Evolutionary conservation across 2,113 vertebrate genomes (phyloP).

Genomic region (Bettongia penicillata): DNA sequence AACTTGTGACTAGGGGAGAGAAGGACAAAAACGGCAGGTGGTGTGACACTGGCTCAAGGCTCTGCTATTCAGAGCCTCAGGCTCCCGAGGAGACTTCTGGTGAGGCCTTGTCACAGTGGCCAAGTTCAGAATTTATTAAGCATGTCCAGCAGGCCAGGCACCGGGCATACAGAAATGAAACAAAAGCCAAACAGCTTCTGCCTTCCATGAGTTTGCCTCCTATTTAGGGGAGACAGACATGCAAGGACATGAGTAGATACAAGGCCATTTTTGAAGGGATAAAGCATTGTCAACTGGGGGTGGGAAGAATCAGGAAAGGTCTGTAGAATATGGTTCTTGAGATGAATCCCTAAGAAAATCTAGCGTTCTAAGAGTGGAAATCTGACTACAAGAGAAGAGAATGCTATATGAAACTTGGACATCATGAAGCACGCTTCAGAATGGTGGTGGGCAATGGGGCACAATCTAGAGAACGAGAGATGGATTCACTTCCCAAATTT

Average conservation of each 20-base stretch:
- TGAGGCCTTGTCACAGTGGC: neutral
- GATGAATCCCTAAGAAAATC: neutral
- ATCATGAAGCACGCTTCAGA: neutral
- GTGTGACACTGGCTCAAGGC: neutral
- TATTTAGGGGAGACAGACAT: neutral
- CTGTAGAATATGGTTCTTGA: neutral
- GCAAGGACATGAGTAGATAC: neutral
- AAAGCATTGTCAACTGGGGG: neutral
- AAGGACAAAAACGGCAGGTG: neutral
- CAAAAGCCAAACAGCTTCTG: neutral
- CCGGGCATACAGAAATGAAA: neutral
- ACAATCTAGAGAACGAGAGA: neutral
- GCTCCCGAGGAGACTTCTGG: neutral
- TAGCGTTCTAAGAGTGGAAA: neutral
- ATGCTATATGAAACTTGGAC: neutral
- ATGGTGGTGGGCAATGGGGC: neutral
- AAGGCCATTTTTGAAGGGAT: neutral
- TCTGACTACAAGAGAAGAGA: neutral
- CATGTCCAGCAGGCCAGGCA: neutral
- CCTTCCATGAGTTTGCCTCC: neutral
- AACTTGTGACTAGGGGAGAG: conserved; percentile 92
- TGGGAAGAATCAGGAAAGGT: neutral
- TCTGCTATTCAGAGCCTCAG: neutral
- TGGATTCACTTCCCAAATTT: neutral
- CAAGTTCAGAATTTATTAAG: neutral